These are phyloP conservation scores for Mustela lutreola DNA, from an alignment of 2,113 vertebrate genomes.

Conservation along the genomic window DNA sequence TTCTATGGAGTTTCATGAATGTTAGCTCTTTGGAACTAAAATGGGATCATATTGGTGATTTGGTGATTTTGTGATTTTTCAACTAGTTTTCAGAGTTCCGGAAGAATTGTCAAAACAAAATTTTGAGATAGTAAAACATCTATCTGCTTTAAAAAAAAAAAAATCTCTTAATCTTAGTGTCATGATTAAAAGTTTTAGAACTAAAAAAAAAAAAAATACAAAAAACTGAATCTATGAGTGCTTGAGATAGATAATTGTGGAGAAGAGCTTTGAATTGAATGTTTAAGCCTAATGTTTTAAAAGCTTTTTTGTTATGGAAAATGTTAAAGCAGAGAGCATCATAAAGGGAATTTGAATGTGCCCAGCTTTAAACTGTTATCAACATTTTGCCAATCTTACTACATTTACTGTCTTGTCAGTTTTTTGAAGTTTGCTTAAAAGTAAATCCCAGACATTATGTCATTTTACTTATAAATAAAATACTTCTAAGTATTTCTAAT, in stretches of 20 bases:
- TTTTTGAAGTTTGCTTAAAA: slow-evolving; percentile 30
- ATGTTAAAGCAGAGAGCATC: not conserved
- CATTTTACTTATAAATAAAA: slow-evolving; percentile 39
- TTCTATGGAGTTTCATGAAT: not conserved
- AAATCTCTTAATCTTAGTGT: not conserved
- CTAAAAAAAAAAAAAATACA: not conserved
- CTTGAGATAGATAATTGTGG: not conserved
- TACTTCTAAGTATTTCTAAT: not conserved
- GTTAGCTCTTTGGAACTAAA: not conserved
- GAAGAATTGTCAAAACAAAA: slow-evolving; percentile 26
- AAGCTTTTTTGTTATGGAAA: slow-evolving; percentile 10
- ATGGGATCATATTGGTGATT: not conserved
- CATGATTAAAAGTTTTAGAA: slow-evolving; percentile 25
- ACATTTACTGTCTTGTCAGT: not conserved
- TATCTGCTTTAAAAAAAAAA: not conserved
- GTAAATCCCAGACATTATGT: not conserved
- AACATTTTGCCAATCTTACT: slow-evolving; percentile 37
- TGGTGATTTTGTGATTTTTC: not conserved
- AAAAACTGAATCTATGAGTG: not conserved
- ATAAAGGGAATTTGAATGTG: not conserved
- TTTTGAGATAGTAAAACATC: not conserved
- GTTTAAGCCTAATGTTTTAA: not conserved
- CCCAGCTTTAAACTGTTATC: not conserved
- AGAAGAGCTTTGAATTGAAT: not conserved
- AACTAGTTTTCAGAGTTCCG: not conserved